Evolutionary conservation across 2,113 vertebrate genomes (phyloP), one percentile per base, ranked within the genome.

Genomic region (Accipiter cooperii): DNA sequence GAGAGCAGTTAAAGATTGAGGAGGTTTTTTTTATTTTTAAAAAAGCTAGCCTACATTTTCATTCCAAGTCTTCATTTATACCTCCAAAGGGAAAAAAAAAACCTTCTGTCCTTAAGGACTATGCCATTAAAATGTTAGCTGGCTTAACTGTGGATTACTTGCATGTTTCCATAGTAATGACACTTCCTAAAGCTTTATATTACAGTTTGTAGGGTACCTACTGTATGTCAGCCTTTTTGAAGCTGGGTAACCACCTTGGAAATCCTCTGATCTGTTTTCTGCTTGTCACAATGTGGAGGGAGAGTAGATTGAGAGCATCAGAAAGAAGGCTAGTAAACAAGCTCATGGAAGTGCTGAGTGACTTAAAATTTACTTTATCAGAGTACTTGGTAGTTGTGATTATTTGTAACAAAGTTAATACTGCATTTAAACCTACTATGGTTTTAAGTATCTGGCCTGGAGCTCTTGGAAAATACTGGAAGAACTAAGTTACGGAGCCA

Each of bases 101-200:
- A 9, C 11, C 57, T 92, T 78, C 73, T 82, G 21, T 96, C 77
- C 57, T 92, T 82, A 73, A 93, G 75, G 78, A 69, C 82, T 94
- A 4, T 80, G 87, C 84, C 65, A 80, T 91, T 92, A 91, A 91
- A 87, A 87, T 79, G 64, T 94, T 95, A 95, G 57, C 74, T 83
- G 81, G 52, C 46, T 84, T 83, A 82, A 76, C 69, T 6, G 15
- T 73, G 66, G 77, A 69, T 84, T 93, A 75, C 76, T 89, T 87
- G 73, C 65, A 44, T 71, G 66, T 96, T 97, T 96, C 95, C 78
- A 76, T 82, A 95, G 92, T 80, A 96, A 85, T 95, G 78, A 76
- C 65, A 91, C 87, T 95, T 93, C 75, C 40, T 81, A 68, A 73
- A 92, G 77, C 77, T 87, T 93, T 89, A 12, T 65, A 42, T 86